These are phyloP conservation scores for Zelleria hepariella DNA, from an alignment of 2,888 invertebrate genomes.

Conservation along the genomic window DNA sequence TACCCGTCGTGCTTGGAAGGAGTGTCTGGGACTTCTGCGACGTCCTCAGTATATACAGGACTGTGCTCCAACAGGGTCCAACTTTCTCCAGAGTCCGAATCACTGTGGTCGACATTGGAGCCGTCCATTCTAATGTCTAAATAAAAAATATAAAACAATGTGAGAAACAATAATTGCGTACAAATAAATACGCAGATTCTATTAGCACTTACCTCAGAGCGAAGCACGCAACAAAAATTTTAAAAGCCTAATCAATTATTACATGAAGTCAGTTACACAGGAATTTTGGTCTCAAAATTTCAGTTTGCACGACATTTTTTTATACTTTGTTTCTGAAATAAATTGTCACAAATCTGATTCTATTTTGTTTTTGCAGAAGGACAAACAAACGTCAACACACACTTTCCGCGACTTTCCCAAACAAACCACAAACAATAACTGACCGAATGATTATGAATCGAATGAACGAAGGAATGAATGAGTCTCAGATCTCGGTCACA, in stretches of 20 bases:
- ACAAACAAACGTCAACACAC: neutral
- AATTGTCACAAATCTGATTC: neutral
- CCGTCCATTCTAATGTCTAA: slow-evolving; percentile 46
- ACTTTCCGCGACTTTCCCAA: neutral
- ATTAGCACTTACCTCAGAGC: slow-evolving; percentile 23
- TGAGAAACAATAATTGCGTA: slow-evolving; percentile 1
- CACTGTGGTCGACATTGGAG: slow-evolving; percentile 48
- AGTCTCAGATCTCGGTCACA: neutral
- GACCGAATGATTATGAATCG: neutral
- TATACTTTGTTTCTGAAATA: slow-evolving; percentile 31
- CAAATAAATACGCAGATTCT: slow-evolving; percentile 7
- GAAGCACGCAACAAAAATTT: slow-evolving; percentile 24
- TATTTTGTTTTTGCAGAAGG: slow-evolving; percentile 5
- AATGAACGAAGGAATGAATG: neutral
- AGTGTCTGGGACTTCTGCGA: slow-evolving; percentile 30
- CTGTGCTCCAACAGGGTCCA: slow-evolving; percentile 58
- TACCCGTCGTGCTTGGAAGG: slow-evolving; percentile 29
- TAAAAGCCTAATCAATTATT: slow-evolving; percentile 9
- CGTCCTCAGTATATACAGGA: slow-evolving; percentile 34
- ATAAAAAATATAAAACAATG: slow-evolving; percentile 12
- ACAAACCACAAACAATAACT: neutral
- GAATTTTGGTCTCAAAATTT: slow-evolving; percentile 25
- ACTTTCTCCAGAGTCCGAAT: slow-evolving; percentile 68
- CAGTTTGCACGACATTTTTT: slow-evolving; percentile 15
- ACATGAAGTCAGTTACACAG: slow-evolving; percentile 29